Evolutionary conservation across 2,888 invertebrate species (phyloP).

Genomic region (Dryococelus australis): DNA sequence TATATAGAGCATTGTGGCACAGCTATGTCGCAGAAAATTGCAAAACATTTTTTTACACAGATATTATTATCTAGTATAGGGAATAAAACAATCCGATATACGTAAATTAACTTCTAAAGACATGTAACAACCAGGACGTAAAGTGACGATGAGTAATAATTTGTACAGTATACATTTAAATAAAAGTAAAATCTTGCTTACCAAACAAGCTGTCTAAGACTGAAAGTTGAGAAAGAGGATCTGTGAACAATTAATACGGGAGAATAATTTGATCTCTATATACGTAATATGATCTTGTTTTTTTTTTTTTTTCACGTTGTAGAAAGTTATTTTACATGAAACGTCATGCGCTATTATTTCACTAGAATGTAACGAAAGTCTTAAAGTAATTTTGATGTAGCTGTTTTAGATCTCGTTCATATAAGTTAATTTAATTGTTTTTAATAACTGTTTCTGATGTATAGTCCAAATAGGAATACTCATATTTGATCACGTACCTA

Average conservation of each 20-base stretch:
- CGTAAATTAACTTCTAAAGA: constrained; percentile 16
- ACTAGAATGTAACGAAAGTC: too few species aligned
- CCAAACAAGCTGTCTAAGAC: constrained; percentile 13
- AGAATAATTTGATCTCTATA: neutral
- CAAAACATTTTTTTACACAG: constrained; percentile 16
- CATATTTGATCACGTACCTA: too few species aligned
- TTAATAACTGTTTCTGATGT: too few species aligned
- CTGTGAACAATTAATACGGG: neutral
- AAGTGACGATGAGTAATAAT: neutral
- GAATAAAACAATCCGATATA: neutral
- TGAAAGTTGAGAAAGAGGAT: constrained; percentile 19
- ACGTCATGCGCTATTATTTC: too few species aligned
- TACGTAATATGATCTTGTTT: neutral
- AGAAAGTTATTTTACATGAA: too few species aligned
- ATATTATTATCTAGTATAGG: constrained; percentile 2
- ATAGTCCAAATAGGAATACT: too few species aligned
- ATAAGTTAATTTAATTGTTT: too few species aligned
- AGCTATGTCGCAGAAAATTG: neutral
- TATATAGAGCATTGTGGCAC: neutral
- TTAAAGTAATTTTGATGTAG: too few species aligned
- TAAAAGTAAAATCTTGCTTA: neutral
- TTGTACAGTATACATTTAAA: constrained; percentile 13
- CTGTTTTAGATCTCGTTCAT: too few species aligned
- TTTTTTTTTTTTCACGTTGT: too few species aligned
- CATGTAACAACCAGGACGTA: neutral